Percentiles rank a stretch among this genome's conserved stretches.
phyloP scores from a whole-genome alignment of 2,888 invertebrate genomes.

The Pristionchus maxplancki region DNA sequence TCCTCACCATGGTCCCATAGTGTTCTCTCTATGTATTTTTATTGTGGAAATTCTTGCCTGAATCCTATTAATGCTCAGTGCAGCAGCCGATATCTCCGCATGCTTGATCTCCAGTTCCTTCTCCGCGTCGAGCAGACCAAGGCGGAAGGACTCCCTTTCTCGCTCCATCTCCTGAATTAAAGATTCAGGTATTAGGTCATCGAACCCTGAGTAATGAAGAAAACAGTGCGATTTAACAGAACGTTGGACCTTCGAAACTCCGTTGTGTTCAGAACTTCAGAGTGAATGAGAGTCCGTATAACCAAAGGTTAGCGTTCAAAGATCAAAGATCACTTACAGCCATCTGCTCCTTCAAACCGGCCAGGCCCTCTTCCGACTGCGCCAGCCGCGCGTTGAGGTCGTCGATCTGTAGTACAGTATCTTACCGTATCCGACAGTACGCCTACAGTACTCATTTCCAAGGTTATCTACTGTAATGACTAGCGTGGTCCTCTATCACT shows the following conservation, averaged over 20 bases:
- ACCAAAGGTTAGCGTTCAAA: too few relatives aligned
- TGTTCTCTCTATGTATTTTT: too few relatives aligned
- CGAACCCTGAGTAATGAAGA: too few relatives aligned
- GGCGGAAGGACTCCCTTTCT: not conserved
- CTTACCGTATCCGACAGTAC: not conserved
- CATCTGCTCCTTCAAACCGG: not conserved
- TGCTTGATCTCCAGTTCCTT: slow-evolving; percentile 66
- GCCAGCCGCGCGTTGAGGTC: slow-evolving; percentile 36
- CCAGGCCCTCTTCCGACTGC: slow-evolving; percentile 21
- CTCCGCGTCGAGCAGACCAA: slow-evolving; percentile 35
- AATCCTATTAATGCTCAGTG: slow-evolving; percentile 59
- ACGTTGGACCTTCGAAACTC: too few relatives aligned
- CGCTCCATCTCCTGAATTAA: slow-evolving; percentile 43
- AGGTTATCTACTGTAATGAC: too few relatives aligned
- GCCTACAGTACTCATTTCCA: not conserved
- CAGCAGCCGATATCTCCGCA: slow-evolving; percentile 67
- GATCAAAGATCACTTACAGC: not conserved
- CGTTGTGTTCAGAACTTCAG: too few relatives aligned
- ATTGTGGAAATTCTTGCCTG: too few relatives aligned
- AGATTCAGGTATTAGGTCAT: too few relatives aligned
- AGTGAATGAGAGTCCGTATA: too few relatives aligned
- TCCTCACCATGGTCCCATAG: too few relatives aligned
- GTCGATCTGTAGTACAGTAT: slow-evolving; percentile 10
- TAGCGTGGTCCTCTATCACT: not conserved
- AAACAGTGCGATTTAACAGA: too few relatives aligned